Base-by-base conservation (phyloP, 2,113 vertebrate species). In the Salvelinus namaycush region DNA sequence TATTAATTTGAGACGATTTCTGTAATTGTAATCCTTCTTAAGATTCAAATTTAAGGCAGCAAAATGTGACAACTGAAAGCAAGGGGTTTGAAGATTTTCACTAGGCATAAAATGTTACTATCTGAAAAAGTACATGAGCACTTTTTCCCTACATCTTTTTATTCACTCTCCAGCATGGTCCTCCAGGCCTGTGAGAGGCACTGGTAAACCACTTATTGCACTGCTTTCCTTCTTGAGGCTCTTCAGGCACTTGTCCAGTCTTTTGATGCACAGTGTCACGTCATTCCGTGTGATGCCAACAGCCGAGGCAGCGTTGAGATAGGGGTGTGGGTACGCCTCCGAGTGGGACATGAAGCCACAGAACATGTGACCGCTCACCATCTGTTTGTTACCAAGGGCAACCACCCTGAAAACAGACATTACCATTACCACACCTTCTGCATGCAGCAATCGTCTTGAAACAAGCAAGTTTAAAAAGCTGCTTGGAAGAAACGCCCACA, bases 301-400 rank as follows among this genome's bases (percentile, higher is more conserved):
- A 75, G 97, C 96, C 0, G 98, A 95, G 11, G 98, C 97, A 1
- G 96, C 96, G 27, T 99, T 99, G 86, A 99, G 95, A 90, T 99
- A 99, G 44, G 97, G 95, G 49, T 95, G 95, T 0, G 93, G 94
- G 84, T 99, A 99, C 5, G 84, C 78, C 67, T 96, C 94, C 0
- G 94, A 57, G 81, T 99, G 98, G 0, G 97, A 96, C 97, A 98
- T 98, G 77, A 99, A 99, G 69, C 98, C 97, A 48, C 76, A 90
- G 85, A 99, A 99, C 20, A 90, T 93, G 79, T 97, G 92, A 20
- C 97, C 96, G 51, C 92, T 94, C 79, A 99, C 89, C 12, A 90
- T 95, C 87, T 99, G 97, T 76, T 95, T 84, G 69, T 89, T 89
- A 4, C 95, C 94, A 70, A 94, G 92, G 5, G 97, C 93, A 74